Conservation (phyloP, 2,888 invertebrate species). For the Andrena haemorrhoa region DNA sequence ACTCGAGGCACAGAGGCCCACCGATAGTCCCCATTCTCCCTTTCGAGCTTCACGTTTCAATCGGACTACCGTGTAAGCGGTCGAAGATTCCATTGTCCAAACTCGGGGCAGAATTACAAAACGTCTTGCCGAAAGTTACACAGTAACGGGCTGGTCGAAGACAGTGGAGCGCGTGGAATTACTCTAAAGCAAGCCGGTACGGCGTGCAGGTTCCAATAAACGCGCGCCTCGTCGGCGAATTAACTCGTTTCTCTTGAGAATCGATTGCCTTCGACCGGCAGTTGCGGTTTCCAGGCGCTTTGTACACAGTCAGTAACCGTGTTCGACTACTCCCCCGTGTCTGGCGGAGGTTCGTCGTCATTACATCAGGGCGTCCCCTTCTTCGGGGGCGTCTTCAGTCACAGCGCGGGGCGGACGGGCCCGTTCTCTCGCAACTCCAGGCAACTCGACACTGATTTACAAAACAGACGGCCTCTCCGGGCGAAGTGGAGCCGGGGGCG, state of each 20-base stretch:
- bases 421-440: slow-evolving; percentile 49
- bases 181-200: slow-evolving; percentile 20
- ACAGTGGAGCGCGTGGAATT: slow-evolving; percentile 22
- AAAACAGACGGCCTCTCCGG: slow-evolving; percentile 58
- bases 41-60: background rate
- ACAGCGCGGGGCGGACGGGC: background rate
- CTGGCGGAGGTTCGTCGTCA: slow-evolving; percentile 19
- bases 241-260: slow-evolving; percentile 36
- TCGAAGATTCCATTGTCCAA: background rate
- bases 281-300: slow-evolving; percentile 37
- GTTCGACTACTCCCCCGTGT: slow-evolving; percentile 48
- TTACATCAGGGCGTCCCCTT: slow-evolving; percentile 3
- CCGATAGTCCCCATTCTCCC: background rate
- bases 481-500: background rate
- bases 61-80: background rate
- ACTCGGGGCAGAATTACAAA: background rate
- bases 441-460: slow-evolving; percentile 66
- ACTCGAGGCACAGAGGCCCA: background rate
- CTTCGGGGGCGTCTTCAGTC: slow-evolving; percentile 4
- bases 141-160: slow-evolving; percentile 11
- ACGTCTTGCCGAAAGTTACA: slow-evolving; percentile 11
- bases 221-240: slow-evolving; percentile 32
- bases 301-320: slow-evolving; percentile 32
- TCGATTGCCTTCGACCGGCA: slow-evolving; percentile 13
- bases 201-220: slow-evolving; percentile 40